Evolutionary conservation across 2,113 vertebrate species (phyloP).

Genomic region (Stegostoma tigrinum): DNA sequence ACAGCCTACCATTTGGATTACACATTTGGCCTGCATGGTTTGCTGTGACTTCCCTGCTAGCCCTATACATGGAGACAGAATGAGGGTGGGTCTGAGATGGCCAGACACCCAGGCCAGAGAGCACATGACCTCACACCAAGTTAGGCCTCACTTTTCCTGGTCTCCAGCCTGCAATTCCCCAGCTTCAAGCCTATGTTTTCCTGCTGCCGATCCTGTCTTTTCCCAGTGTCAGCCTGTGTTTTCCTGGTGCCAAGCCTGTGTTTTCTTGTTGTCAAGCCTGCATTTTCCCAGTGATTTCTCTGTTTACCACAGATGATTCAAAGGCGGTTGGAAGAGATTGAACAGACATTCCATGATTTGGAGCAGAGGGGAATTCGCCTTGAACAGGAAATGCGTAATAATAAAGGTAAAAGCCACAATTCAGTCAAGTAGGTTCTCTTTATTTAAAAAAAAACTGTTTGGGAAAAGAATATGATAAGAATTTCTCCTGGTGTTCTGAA

Average conservation of each 20-base stretch:
- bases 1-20: not conserved
- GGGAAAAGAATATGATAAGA: not conserved
- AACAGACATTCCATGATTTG: slow-evolving; percentile 73
- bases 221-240: not conserved
- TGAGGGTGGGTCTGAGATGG: too few species aligned
- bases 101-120: too few species aligned
- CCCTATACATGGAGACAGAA: too few species aligned
- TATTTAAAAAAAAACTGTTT: not conserved
- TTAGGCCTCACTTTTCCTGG: too few species aligned
- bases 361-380: slow-evolving; percentile 71
- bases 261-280: not conserved
- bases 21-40: not conserved
- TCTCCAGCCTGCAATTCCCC: too few species aligned
- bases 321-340: slow-evolving; percentile 82
- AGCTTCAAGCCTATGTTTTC: not conserved
- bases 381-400: slow-evolving; percentile 65
- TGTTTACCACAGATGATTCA: slow-evolving; percentile 68
- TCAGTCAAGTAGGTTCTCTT: not conserved
- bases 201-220: not conserved
- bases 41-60: too few species aligned
- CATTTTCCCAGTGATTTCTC: not conserved
- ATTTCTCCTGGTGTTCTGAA: not conserved
- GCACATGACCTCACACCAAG: too few species aligned
- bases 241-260: not conserved
- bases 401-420: slow-evolving; percentile 56